Base-by-base conservation (phyloP, 2,113 vertebrate genomes). In the Tylochromis polylepis region DNA sequence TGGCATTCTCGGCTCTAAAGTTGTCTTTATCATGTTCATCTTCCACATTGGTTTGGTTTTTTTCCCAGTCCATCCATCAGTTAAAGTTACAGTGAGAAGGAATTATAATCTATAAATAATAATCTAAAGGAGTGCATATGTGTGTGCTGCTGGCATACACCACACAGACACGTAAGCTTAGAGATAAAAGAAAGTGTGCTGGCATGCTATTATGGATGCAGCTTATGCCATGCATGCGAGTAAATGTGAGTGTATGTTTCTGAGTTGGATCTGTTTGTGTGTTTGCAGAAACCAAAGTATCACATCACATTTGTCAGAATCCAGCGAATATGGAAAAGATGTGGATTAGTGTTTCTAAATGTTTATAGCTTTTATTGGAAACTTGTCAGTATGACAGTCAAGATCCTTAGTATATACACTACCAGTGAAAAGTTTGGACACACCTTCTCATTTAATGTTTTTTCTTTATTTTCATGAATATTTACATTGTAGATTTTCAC, bases 181-280 rank as follows among this genome's bases (percentile, higher is more conserved):
- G 62, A 84, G 70, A 89, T 82, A 77, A 84, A 80, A 86, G 22
- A 55, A 60, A 81, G 79, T 38, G 82, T 79, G 77, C 75, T 81
- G 70, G 72, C 72, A 82, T 89, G 82, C 27, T 18, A 58, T 38
- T 82, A 49, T 88, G 20, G 51, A 70, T 31, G 41, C 20, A 56
- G 15, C 24, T 18, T 4, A 14, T 8, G 1, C 18, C 51, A 15
- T 55, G 29, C 31, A 7, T 46, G 27, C 22, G 57, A 20, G 16
- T 46, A 34, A 6, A 31, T 27, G 31, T 46, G 67, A 38, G 24
- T 55, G 15, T 6, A 51, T 29, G 51, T 53, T 60, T 51, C 65
- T 67, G 27, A 83, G 36, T 70, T 60, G 43, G 16, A 36, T 55
- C 36, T 82, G 41, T 88, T 53, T 67, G 14, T 60, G 81, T 18